Base-by-base conservation (phyloP, 2,888 invertebrate genomes). In the Philopedon plagiatum region DNA sequence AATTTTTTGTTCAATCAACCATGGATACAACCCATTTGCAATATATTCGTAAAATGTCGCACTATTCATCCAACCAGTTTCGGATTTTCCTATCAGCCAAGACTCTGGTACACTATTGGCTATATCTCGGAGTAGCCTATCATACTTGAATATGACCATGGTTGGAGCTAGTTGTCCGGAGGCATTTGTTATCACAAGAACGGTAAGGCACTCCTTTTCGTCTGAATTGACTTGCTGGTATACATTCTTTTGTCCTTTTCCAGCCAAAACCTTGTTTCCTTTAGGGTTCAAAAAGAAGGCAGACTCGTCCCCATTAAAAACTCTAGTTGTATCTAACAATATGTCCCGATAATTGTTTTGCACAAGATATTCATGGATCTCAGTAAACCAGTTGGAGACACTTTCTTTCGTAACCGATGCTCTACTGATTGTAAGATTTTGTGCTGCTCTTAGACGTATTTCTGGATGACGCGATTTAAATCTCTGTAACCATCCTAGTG, bases 171-270 rank as follows among this genome's bases (percentile, higher is more conserved):
- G n/a, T n/a, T n/a, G n/a, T n/a, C n/a, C n/a, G n/a, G n/a, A n/a
- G n/a, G n/a, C n/a, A n/a, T n/a, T n/a, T n/a, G n/a, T n/a, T n/a
- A n/a, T n/a, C n/a, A n/a, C 21, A 4, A 73, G 60, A 1, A 63
- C 63, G 29, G 68, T 73, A n/a, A 72, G 15, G 54, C 72, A 73
- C 37, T 65, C n/a, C n/a, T n/a, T n/a, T n/a, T n/a, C n/a, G n/a
- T n/a, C n/a, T n/a, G n/a, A n/a, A n/a, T n/a, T n/a, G 57, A 71
- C 15, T 9, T 18, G 11, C 56, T 58, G 21, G 32, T 65, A 69
- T 11, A 70, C 37, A 39, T 15, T 64, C 34, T 60, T 65, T 21
- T 71, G 62, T 5, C 71, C 66, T 37, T 26, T 58, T 15, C 5
- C 9, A n/a, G 34, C 61, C 5, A 64, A 26, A 19, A 58, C 57